These are phyloP conservation scores for Tolmerus cingulatus DNA, from an alignment of 2,888 invertebrate genomes.

Conservation along the genomic window DNA sequence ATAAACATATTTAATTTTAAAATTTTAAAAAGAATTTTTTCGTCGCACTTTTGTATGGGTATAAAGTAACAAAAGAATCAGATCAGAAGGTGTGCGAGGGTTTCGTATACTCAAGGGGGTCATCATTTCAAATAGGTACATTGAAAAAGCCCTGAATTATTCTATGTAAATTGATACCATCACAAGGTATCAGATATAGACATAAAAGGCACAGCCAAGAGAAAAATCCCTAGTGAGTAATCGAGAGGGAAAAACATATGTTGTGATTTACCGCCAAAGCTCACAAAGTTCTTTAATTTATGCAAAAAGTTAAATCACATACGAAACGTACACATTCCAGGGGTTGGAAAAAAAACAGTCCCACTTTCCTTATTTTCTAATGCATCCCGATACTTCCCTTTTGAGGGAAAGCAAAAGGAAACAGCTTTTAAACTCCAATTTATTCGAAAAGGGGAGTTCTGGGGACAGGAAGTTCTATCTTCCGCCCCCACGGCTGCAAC, in stretches of 20 bases:
- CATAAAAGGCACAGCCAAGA: not conserved
- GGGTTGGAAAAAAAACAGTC: not conserved
- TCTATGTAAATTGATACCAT: not conserved
- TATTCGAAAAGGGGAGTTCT: not conserved
- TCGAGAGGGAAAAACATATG: not conserved
- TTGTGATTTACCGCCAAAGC: not conserved
- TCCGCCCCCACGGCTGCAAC: not conserved
- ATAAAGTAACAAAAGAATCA: too few relatives aligned
- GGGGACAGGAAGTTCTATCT: not conserved
- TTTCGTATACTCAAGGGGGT: too few relatives aligned
- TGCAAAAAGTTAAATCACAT: not conserved
- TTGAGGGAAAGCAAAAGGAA: not conserved
- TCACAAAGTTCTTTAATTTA: not conserved
- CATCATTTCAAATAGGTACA: not conserved
- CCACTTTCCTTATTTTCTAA: not conserved
- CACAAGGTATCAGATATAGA: not conserved
- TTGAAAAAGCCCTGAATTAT: not conserved
- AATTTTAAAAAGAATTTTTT: too few relatives aligned
- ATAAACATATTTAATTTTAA: too few relatives aligned
- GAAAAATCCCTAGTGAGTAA: not conserved
- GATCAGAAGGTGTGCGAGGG: too few relatives aligned
- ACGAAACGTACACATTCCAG: not conserved
- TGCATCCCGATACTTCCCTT: not conserved
- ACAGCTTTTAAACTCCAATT: not conserved
- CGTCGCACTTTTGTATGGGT: too few relatives aligned